Evolutionary conservation across 2,888 invertebrate genomes (phyloP).

Genomic region (Mesochorus sp.): DNA sequence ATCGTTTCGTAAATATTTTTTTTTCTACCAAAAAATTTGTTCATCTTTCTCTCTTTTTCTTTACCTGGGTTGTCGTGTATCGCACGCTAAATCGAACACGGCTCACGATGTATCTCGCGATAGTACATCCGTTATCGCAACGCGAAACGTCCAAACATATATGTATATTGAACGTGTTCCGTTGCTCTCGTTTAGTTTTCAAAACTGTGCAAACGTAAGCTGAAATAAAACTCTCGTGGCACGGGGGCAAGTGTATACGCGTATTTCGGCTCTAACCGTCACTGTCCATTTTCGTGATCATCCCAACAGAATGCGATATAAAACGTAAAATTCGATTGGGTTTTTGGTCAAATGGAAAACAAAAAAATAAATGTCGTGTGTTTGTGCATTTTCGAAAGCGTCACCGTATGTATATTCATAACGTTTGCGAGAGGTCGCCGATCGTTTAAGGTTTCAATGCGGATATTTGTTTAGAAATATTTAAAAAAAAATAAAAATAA

Average conservation of each 20-base stretch:
- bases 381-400: too few relatives aligned
- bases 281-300: conserved; percentile 14
- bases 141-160: not conserved
- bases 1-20: conserved; percentile 34
- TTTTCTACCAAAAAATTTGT: conserved; percentile 40
- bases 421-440: too few relatives aligned
- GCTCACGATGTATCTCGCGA: conserved; percentile 24
- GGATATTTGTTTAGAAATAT: too few relatives aligned
- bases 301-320: not conserved
- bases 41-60: not conserved
- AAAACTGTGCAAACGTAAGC: conserved; percentile 2
- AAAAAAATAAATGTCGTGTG: not conserved
- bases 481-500: too few relatives aligned
- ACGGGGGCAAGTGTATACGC: not conserved
- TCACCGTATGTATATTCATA: too few relatives aligned
- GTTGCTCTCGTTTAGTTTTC: conserved; percentile 12
- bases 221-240: not conserved
- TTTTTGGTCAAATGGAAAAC: not conserved
- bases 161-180: not conserved
- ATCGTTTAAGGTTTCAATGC: too few relatives aligned
- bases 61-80: conserved; percentile 16
- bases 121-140: conserved; percentile 11
- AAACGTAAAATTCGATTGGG: not conserved
- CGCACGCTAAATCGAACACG: conserved; percentile 16
- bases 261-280: not conserved